Conservation (phyloP, 2,888 invertebrate species). For the Lissonota sp. region DNA sequence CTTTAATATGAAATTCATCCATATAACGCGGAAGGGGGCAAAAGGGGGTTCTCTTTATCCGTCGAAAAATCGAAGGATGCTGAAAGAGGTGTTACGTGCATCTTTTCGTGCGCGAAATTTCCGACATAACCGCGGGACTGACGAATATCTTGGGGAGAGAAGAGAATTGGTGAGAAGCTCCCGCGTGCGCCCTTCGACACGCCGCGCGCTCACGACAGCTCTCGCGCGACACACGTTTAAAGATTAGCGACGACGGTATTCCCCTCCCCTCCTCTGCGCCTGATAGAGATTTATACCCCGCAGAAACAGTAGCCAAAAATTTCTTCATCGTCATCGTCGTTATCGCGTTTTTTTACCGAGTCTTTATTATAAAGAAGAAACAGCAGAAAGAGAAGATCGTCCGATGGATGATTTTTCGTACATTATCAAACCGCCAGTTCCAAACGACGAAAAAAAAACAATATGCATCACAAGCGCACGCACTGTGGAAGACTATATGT, state of each 20-base stretch:
- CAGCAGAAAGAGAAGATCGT: slow-evolving; percentile 18
- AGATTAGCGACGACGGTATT: slow-evolving; percentile 59
- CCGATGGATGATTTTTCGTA: too few relatives aligned
- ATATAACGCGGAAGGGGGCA: slow-evolving; percentile 10
- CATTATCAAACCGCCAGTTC: too few relatives aligned
- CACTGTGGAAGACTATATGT: slow-evolving; percentile 1
- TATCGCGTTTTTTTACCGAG: too few relatives aligned
- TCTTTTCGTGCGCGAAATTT: neutral
- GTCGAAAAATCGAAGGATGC: slow-evolving; percentile 20
- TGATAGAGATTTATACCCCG: neutral
- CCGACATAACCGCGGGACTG: neutral
- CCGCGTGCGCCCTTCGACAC: slow-evolving; percentile 54
- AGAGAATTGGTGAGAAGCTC: neutral
- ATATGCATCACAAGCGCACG: too few relatives aligned
- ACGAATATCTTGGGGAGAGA: neutral
- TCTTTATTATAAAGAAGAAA: neutral
- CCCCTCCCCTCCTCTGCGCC: slow-evolving; percentile 3
- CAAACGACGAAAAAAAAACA: too few relatives aligned
- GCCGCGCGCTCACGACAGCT: too few relatives aligned
- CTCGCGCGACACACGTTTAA: slow-evolving; percentile 62
- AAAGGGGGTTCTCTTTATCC: neutral
- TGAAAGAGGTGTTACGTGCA: slow-evolving; percentile 5
- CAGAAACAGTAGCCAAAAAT: neutral
- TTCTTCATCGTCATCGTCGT: too few relatives aligned
- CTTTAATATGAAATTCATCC: slow-evolving; percentile 18